Evolutionary conservation across 2,888 invertebrate genomes (phyloP), one percentile per base, ranked within the genome.

Genomic region (Cordilura impudica): DNA sequence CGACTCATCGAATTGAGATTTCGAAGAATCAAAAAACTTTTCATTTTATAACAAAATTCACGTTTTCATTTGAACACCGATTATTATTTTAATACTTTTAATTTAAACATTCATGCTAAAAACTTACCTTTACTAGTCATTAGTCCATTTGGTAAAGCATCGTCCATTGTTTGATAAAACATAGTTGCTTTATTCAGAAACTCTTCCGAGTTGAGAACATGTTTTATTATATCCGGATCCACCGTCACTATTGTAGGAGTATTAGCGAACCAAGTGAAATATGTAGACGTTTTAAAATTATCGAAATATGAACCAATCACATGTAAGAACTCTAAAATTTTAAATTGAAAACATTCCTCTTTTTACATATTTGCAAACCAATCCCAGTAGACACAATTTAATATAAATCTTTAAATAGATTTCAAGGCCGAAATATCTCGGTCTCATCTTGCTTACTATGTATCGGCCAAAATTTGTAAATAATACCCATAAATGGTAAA

Each of bases 221-320:
- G 66, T 43, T 82, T 83, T 7, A 75, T 65, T 1, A 82, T 6
- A 14, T 56, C 67, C 2, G 81, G 69, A 74, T 83, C 83, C 3
- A 53, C 71, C 0, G 81, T 82, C 3, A 81, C 67, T 6, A 83
- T 26, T 8, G 82, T 49, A 3, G 83, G 83, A 0, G 65, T 43
- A 12, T 67, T 70, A 8, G 72, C 83, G n/a, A 78, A 67, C 81
- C 79, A 82, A 18, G 81, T 56, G 14, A 75, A 21, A 39, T 61
- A 75, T 0, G 79, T 61, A 12, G 23, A 45, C 0, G 61, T 39
- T n/a, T 77, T 72, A 4, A 79, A 43, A 14, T 47, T 23, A 0
- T 47, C 2, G 31, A 79, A 79, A 71, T 75, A 71, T 0, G 61
- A 35, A 14, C 61, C 61, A 18, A 75, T 1, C 1, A 49, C 61